These are phyloP conservation scores for Harpalus rubripes DNA, from an alignment of 2,888 invertebrate genomes.

Conservation along the genomic window DNA sequence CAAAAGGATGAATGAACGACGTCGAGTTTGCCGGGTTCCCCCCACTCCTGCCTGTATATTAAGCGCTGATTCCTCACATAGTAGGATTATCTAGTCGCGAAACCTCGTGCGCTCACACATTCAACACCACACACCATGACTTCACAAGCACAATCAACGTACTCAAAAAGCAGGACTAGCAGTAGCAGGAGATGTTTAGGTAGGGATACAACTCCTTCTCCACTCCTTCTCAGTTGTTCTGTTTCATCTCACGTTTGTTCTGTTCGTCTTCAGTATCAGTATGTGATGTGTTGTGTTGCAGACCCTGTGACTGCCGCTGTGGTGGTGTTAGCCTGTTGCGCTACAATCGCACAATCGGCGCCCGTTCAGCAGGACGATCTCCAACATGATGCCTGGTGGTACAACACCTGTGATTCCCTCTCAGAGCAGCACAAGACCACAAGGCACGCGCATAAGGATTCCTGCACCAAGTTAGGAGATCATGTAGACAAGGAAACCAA, in stretches of 20 bases:
- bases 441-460: slow-evolving; percentile 19
- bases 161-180: background rate
- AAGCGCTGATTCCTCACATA: slow-evolving; percentile 56
- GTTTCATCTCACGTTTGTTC: background rate
- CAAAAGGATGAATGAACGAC: slow-evolving; percentile 33
- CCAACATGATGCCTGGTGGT: slow-evolving; percentile 46
- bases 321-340: background rate
- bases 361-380: background rate
- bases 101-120: slow-evolving; percentile 52
- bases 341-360: background rate
- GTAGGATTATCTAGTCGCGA: slow-evolving; percentile 57
- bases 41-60: slow-evolving; percentile 57
- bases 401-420: slow-evolving; percentile 46
- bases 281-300: slow-evolving; percentile 28
- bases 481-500: background rate
- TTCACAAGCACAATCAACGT: background rate
- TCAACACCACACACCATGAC: slow-evolving; percentile 23
- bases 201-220: background rate
- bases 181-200: background rate
- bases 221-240: background rate
- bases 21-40: slow-evolving; percentile 1
- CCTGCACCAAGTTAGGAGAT: slow-evolving; percentile 9
- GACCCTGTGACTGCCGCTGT: slow-evolving; percentile 29
- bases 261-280: background rate
- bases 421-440: background rate